Conservation (phyloP, 2,113 vertebrate species). For the Phodopus roborovskii region DNA sequence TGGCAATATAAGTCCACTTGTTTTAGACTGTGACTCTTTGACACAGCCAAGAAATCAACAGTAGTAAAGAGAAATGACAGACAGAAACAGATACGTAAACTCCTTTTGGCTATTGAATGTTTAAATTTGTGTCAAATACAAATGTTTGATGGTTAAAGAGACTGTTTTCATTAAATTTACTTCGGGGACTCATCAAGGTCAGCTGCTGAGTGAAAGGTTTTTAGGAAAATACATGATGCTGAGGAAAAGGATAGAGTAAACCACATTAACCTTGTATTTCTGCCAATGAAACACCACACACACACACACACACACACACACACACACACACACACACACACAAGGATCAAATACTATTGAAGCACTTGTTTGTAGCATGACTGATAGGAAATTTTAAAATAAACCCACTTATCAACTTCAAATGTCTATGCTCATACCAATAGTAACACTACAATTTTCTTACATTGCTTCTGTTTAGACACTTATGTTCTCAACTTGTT, state of each 20-base stretch:
- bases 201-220: conserved; percentile 34
- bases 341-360: background rate
- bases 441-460: background rate
- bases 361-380: background rate
- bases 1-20: background rate
- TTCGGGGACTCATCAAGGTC: conserved; percentile 25
- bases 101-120: background rate
- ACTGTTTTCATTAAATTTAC: conserved; percentile 54
- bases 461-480: conserved; percentile 3
- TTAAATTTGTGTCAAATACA: conserved; percentile 45
- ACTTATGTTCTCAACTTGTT: background rate
- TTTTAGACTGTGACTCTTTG: conserved; percentile 41
- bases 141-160: background rate
- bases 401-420: background rate
- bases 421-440: background rate
- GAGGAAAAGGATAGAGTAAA: background rate
- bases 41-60: background rate
- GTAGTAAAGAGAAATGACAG: background rate
- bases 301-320: background rate
- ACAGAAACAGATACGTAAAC: background rate
- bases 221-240: conserved; percentile 2
- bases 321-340: background rate
- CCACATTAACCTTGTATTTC: conserved; percentile 43
- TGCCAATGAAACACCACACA: conserved; percentile 25
- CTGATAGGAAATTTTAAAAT: conserved; percentile 5